Conservation (phyloP, 2,797 vertebrate species). For the Lacerta bilineata region DNA sequence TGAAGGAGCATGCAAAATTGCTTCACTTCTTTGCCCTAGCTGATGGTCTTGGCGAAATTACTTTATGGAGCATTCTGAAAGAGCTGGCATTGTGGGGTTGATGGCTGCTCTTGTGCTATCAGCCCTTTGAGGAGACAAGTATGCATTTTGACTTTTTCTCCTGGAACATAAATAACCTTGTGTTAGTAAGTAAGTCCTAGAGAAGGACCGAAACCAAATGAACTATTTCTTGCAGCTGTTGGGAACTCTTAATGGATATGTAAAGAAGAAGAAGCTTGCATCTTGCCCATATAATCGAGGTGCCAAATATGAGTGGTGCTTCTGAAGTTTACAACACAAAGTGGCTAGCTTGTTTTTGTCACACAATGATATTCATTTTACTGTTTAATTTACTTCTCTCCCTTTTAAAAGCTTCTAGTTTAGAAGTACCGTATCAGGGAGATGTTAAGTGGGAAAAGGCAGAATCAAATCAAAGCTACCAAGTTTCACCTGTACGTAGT, state of each 20-base stretch:
- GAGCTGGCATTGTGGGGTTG: background rate
- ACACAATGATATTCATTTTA: slow-evolving; percentile 51
- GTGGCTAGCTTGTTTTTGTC: slow-evolving; percentile 54
- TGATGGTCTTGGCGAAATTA: background rate
- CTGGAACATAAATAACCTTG: slow-evolving; percentile 50
- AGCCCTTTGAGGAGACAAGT: slow-evolving; percentile 56
- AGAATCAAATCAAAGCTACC: slow-evolving; percentile 34
- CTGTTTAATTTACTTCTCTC: slow-evolving; percentile 57
- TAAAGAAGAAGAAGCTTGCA: slow-evolving; percentile 72
- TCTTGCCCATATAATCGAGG: slow-evolving; percentile 53
- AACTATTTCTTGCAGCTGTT: slow-evolving; percentile 73
- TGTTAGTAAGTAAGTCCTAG: slow-evolving; percentile 69
- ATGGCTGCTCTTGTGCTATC: slow-evolving; percentile 41
- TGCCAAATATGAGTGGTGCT: slow-evolving; percentile 39
- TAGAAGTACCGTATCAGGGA: slow-evolving; percentile 33
- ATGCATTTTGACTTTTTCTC: slow-evolving; percentile 57
- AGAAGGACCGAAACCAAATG: slow-evolving; percentile 73
- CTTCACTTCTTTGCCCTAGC: slow-evolving; percentile 30
- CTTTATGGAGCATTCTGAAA: slow-evolving; percentile 29
- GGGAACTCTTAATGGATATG: slow-evolving; percentile 67
- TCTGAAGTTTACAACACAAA: slow-evolving; percentile 62
- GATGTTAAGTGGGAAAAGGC: slow-evolving; percentile 39
- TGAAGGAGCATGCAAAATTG: slow-evolving; percentile 45
- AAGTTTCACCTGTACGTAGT: slow-evolving; percentile 42
- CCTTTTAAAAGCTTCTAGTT: slow-evolving; percentile 34